Evolutionary conservation across 2,888 invertebrate species (phyloP).

Genomic region (Limnephilus rhombicus): DNA sequence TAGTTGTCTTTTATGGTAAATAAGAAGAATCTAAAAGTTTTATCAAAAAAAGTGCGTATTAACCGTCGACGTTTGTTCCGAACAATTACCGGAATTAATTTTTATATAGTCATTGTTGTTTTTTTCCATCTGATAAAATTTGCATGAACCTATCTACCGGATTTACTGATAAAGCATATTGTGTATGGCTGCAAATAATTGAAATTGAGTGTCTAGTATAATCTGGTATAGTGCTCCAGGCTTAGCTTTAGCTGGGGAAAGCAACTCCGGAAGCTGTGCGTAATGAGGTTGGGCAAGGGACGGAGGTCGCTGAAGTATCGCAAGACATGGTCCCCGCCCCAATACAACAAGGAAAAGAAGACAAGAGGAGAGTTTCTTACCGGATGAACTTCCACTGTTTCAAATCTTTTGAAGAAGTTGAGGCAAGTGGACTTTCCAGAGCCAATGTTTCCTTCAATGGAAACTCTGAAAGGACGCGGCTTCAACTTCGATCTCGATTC

Average conservation of each 20-base stretch:
- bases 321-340: not conserved
- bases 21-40: too few relatives aligned
- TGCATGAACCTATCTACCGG: too few relatives aligned
- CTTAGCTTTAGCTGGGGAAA: not conserved
- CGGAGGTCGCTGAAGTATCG: not conserved
- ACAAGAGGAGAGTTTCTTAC: slow-evolving; percentile 68
- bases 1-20: too few relatives aligned
- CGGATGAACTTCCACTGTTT: slow-evolving; percentile 78
- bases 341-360: not conserved
- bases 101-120: too few relatives aligned
- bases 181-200: too few relatives aligned
- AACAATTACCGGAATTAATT: too few relatives aligned
- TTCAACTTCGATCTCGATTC: slow-evolving; percentile 29
- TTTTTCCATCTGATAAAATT: too few relatives aligned
- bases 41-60: too few relatives aligned
- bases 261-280: not conserved
- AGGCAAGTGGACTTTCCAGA: slow-evolving; percentile 90
- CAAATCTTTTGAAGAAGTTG: slow-evolving; percentile 82
- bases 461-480: slow-evolving; percentile 81
- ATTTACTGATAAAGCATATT: too few relatives aligned
- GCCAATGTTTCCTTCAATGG: slow-evolving; percentile 90
- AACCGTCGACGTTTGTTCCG: too few relatives aligned
- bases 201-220: not conserved
- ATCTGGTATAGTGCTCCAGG: not conserved
- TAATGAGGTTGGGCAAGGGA: not conserved